These are phyloP conservation scores for Calliphora vomitoria DNA, from an alignment of 2,888 invertebrate genomes.

Conservation along the genomic window DNA sequence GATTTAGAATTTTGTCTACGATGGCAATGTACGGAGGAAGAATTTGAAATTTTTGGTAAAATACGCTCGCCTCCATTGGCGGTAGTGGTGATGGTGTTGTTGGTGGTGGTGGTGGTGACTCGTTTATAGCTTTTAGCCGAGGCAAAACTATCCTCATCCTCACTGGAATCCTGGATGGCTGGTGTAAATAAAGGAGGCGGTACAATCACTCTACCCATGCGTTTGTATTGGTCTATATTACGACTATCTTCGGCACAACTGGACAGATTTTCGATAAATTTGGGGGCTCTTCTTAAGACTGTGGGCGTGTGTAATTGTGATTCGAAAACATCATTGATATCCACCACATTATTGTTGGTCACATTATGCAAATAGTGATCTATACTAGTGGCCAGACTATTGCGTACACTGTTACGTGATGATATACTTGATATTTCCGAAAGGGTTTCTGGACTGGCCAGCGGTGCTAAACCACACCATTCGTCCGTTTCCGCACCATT, in stretches of 20 bases:
- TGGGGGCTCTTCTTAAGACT: conserved; percentile 88
- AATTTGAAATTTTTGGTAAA: conserved; percentile 15
- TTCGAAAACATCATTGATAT: conserved; percentile 82
- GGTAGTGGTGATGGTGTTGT: neutral
- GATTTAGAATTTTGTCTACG: conserved; percentile 85
- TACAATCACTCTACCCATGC: conserved; percentile 85
- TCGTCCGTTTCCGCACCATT: conserved; percentile 86
- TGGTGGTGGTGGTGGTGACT: neutral
- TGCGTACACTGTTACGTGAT: conserved; percentile 88
- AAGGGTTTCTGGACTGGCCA: conserved; percentile 93
- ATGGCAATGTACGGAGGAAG: conserved; percentile 53
- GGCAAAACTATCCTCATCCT: conserved; percentile 79
- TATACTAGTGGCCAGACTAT: conserved; percentile 84
- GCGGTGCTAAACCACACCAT: conserved; percentile 90
- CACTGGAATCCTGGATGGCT: conserved; percentile 73
- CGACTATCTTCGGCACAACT: conserved; percentile 88
- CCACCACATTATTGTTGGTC: conserved; percentile 56
- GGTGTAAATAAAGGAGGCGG: conserved; percentile 81
- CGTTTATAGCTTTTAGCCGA: conserved; percentile 80
- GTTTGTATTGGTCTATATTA: conserved; percentile 86
- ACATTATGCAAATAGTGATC: conserved; percentile 83
- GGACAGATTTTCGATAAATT: conserved; percentile 88
- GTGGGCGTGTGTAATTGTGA: conserved; percentile 86
- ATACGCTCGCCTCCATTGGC: conserved; percentile 9
- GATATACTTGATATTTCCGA: conserved; percentile 92